Evolutionary conservation across 1,140 invertebrate genomes (phyloP), one percentile per base, ranked within the genome.

Genomic region (Hylaeus anthracinus): DNA sequence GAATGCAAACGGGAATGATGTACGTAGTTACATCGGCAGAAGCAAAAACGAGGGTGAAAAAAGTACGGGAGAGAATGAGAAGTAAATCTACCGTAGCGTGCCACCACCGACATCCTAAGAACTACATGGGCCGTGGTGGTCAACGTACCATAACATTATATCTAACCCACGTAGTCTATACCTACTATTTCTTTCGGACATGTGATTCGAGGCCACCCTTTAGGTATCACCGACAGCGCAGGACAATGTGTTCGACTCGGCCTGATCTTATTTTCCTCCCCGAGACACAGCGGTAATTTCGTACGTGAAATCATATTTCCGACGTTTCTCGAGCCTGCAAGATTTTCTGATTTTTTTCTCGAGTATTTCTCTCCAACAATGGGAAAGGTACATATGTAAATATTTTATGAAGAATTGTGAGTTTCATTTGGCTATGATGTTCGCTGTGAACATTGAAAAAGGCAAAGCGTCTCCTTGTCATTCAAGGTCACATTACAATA

Each of bases 141-240:
- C 90, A 91, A 90, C 90, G 91, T 91, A 88, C 90, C 88, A 88
- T 91, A 91, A 91, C 90, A 90, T 92, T 91, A 89, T 89, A 89
- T 90, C 84, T 85, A 90, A 91, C 81, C 88, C 76, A 70, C 79
- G 86, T 86, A 86, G 69, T 80, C 82, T 85, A 82, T 89, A 86
- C 81, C 86, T 79, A 82, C 84, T 92, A 90, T 91, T 88, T 89
- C 87, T 90, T 87, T 86, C 41, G 79, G 86, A 86, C 88, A 88
- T 88, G 85, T 87, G 80, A 90, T 81, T 80, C 81, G 80, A 88
- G 39, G 82, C 85, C 75, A 79, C 72, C 88, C 77, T 82, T 73
- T 72, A 81, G 86, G 83, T 78, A 81, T 70, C 72, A 55, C 77
- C 79, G 71, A 73, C 80, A 78, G 72, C 81, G 70, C 66, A 71